Percentiles rank a stretch among this genome's conserved stretches.
These are phyloP conservation scores for Pristionchus mayeri DNA, from an alignment of 2,888 invertebrate genomes.

Conservation along the genomic window DNA sequence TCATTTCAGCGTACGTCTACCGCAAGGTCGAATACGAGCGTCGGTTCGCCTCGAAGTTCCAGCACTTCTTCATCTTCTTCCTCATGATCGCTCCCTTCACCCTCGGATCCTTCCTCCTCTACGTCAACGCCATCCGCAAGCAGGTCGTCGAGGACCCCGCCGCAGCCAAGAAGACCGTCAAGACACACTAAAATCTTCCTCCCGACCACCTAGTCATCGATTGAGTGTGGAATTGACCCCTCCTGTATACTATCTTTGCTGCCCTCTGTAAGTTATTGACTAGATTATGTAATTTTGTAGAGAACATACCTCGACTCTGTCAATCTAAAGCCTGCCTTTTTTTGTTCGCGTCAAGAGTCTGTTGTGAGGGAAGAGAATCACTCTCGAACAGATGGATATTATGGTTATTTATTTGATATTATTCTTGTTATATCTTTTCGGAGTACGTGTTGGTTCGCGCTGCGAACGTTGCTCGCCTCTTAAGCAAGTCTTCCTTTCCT, in stretches of 20 bases:
- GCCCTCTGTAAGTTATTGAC: slow-evolving; percentile 25
- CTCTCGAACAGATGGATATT: too few species aligned
- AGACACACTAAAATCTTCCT: slow-evolving; percentile 34
- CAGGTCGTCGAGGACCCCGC: neutral
- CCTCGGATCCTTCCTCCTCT: slow-evolving; percentile 57
- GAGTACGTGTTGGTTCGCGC: slow-evolving; percentile 22
- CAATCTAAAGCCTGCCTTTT: neutral
- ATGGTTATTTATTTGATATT: slow-evolving; percentile 38
- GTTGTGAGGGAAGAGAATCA: too few species aligned
- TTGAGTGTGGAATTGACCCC: slow-evolving; percentile 39
- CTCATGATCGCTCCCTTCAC: slow-evolving; percentile 89
- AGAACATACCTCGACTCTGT: neutral
- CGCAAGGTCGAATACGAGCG: slow-evolving; percentile 75
- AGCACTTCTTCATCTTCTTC: slow-evolving; percentile 96
- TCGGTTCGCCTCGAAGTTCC: slow-evolving; percentile 78
- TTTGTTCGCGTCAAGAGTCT: neutral
- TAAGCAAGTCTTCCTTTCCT: neutral
- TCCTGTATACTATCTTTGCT: neutral
- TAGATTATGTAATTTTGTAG: neutral
- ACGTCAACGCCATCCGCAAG: slow-evolving; percentile 4
- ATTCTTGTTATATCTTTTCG: slow-evolving; percentile 27
- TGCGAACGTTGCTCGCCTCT: slow-evolving; percentile 16
- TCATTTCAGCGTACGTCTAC: slow-evolving; percentile 73
- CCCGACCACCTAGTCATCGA: slow-evolving; percentile 4
- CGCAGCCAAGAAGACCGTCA: slow-evolving; percentile 27